These are phyloP conservation scores for Chiloscyllium plagiosum DNA, from an alignment of 2,113 vertebrate species.

Conservation along the genomic window DNA sequence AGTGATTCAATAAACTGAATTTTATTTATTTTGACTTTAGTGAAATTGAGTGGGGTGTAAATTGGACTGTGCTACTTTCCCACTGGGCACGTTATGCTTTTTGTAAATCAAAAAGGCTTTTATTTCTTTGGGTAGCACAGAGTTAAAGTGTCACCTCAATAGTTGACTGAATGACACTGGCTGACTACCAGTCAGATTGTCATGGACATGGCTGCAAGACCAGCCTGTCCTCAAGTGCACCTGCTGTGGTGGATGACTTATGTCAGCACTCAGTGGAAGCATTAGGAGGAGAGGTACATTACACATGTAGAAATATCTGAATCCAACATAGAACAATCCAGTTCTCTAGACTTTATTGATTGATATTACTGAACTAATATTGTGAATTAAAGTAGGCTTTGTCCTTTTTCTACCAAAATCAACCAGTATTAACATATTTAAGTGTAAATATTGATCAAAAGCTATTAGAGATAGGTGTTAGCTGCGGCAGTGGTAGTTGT, in stretches of 20 bases:
- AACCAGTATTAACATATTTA: background rate
- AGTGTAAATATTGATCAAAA: background rate
- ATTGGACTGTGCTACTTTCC: background rate
- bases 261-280: background rate
- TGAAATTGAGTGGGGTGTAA: background rate
- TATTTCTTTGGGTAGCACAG: background rate
- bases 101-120: background rate
- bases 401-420: slow-evolving; percentile 1
- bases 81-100: background rate
- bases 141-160: background rate
- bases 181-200: background rate
- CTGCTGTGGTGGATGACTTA: background rate
- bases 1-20: background rate
- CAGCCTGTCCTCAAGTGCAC: background rate
- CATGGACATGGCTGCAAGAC: background rate
- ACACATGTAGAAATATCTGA: background rate
- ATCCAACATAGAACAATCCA: background rate
- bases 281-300: background rate
- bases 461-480: background rate
- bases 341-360: background rate
- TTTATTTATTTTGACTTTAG: slow-evolving; percentile 9
- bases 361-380: background rate
- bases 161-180: too few species aligned
- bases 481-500: background rate
- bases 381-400: background rate